Evolutionary conservation across 2,113 vertebrate species (phyloP), one percentile per base, ranked within the genome.

Genomic region (Saccopteryx leptura): DNA sequence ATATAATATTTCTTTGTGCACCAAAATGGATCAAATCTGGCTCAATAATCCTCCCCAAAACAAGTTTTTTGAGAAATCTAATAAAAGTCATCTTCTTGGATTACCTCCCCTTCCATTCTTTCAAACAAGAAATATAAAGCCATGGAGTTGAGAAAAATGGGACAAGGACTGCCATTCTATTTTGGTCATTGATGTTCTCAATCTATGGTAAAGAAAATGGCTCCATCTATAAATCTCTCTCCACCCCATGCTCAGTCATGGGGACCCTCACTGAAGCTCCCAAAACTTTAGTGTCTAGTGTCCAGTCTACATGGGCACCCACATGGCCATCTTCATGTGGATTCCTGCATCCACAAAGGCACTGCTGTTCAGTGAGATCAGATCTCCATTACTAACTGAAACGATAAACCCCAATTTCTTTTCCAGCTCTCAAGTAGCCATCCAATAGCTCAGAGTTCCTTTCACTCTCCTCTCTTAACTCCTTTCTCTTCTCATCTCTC

Each of bases 1-100:
- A 89, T 17, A 48, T 21, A 81, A 46, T 48, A 92, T 85, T 94
- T 78, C 39, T 79, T 92, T 83, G 39, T 80, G 10, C 68, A 95
- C 56, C 26, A 94, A 83, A 84, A 11, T 71, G 10, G 95, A 76
- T 50, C 48, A 87, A 94, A 23, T 79, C n/a, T 75, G n/a, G 10
- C 54, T 65, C 48, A 81, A 61, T 60, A 56, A 0, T 4, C 50
- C 60, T 24, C 61, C 24, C 56, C 9, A 26, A 8, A 76, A 79
- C 6, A 80, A 72, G 5, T 4, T 10, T 68, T 84, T 92, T 39
- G 3, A 92, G 89, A 95, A 95, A 50, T 50, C 1, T 9, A 92
- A n/a, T 86, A 17, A 82, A 82, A 75, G 33, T 66, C 39, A 72
- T 61, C 10, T 66, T 65, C 69, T 84, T 72, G n/a, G 19, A 92